Conservation (phyloP, 2,888 invertebrate species). For the Drosophila lacicola region DNA sequence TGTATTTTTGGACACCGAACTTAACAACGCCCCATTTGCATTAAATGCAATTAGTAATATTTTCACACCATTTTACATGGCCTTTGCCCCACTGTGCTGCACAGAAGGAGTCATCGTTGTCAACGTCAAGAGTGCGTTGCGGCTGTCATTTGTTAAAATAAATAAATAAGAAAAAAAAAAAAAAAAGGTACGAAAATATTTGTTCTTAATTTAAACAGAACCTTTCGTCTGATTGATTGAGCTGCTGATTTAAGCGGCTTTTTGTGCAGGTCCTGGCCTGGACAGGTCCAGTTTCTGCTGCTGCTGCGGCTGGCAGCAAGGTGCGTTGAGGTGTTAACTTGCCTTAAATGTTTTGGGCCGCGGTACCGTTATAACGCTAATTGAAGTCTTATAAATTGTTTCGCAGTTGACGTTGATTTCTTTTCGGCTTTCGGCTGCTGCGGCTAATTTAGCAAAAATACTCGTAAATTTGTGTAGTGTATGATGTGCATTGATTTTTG, state of each 20-base stretch:
- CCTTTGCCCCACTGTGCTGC: conserved; percentile 40
- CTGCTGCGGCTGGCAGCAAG: conserved; percentile 23
- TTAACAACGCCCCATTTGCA: too few relatives aligned
- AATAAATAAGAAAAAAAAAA: not conserved
- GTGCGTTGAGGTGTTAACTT: conserved; percentile 72
- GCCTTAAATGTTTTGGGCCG: conserved; percentile 56
- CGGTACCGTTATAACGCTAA: conserved; percentile 71
- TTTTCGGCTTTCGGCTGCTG: conserved; percentile 10
- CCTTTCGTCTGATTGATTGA: conserved; percentile 73
- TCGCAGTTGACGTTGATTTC: conserved; percentile 5
- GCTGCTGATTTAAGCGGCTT: conserved; percentile 79
- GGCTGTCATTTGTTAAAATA: conserved; percentile 44
- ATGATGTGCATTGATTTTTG: conserved; percentile 63
- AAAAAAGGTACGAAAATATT: conserved; percentile 7
- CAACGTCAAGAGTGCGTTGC: conserved; percentile 40
- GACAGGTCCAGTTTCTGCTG: conserved; percentile 1
- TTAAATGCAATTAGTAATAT: too few relatives aligned
- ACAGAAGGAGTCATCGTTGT: conserved; percentile 24
- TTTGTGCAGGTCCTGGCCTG: conserved; percentile 22
- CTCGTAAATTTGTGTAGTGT: conserved; percentile 28
- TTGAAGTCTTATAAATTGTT: conserved; percentile 71
- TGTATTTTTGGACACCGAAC: too few relatives aligned
- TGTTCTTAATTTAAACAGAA: conserved; percentile 73
- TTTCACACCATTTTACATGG: too few relatives aligned
- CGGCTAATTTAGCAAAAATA: conserved; percentile 41